These are phyloP conservation scores for Xiphias gladius DNA, from an alignment of 2,113 vertebrate genomes.

Conservation along the genomic window DNA sequence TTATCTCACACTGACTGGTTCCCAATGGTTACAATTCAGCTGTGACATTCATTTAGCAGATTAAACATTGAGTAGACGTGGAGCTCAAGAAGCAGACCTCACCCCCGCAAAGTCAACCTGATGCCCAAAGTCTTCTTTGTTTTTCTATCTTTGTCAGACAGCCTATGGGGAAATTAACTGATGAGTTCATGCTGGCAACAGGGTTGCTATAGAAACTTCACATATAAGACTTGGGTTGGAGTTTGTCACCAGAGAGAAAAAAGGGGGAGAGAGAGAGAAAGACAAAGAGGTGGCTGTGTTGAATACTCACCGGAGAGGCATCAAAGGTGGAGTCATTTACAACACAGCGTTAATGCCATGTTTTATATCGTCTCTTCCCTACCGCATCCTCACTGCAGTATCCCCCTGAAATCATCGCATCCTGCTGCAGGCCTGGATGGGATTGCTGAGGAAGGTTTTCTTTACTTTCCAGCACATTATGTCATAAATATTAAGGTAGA, in stretches of 20 bases:
- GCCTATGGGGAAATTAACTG: constrained; percentile 81
- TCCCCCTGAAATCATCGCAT: constrained; percentile 11
- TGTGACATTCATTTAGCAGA: constrained; percentile 43
- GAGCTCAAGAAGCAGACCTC: constrained; percentile 38
- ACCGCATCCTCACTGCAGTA: constrained; percentile 7
- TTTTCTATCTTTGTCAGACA: constrained; percentile 65
- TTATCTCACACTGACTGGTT: constrained; percentile 11
- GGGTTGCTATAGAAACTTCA: constrained; percentile 83
- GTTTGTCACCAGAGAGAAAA: constrained; percentile 69
- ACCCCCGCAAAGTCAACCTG: constrained; percentile 60
- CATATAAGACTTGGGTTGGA: constrained; percentile 73
- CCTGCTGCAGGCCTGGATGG: constrained; percentile 1
- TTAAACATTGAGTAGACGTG: constrained; percentile 47
- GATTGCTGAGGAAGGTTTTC: constrained; percentile 27
- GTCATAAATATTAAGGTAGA: constrained; percentile 53
- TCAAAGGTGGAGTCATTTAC: constrained; percentile 70
- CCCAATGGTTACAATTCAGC: constrained; percentile 33
- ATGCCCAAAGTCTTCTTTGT: constrained; percentile 58
- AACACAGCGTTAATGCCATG: constrained; percentile 55
- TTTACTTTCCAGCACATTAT: constrained; percentile 8
- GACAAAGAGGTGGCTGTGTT: constrained; percentile 46
- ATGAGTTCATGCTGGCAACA: constrained; percentile 75
- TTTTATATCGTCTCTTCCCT: constrained; percentile 53
- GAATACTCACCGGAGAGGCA: constrained; percentile 65
- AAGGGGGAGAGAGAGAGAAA: constrained; percentile 16